These are phyloP conservation scores for Ricordea florida DNA, from an alignment of 92 coral and sea anemone genomes.

Conservation along the genomic window DNA sequence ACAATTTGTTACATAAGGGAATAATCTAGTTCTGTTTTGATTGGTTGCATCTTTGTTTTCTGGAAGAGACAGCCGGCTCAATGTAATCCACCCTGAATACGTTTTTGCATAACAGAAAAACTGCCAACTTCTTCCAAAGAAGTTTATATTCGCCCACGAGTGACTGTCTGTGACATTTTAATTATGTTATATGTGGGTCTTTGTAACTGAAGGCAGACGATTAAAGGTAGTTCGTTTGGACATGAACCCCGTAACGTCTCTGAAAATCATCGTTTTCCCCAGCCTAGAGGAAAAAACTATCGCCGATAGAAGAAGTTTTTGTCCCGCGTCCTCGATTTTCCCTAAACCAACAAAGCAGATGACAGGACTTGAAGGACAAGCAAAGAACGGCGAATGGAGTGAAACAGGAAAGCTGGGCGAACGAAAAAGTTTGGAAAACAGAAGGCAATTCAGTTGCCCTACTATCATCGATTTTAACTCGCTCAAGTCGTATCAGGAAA, in stretches of 20 bases:
- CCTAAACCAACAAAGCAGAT: not conserved
- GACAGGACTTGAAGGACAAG: slow-evolving; percentile 14
- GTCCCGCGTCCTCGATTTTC: slow-evolving; percentile 6
- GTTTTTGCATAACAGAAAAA: slow-evolving; percentile 29
- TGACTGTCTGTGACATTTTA: too few species aligned
- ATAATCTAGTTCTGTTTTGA: slow-evolving; percentile 27
- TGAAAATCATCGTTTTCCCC: slow-evolving; percentile 73
- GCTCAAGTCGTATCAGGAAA: slow-evolving; percentile 58
- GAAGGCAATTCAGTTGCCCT: slow-evolving; percentile 78
- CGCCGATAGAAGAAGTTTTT: slow-evolving; percentile 22
- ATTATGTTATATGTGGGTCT: too few species aligned
- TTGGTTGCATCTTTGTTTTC: slow-evolving; percentile 17
- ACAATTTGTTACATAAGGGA: slow-evolving; percentile 12
- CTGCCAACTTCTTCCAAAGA: not conserved
- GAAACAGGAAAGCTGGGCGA: slow-evolving; percentile 27
- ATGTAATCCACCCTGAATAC: slow-evolving; percentile 3
- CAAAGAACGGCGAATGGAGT: slow-evolving; percentile 29
- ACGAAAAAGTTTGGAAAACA: slow-evolving; percentile 33
- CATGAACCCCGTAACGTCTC: slow-evolving; percentile 48
- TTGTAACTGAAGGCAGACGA: not conserved
- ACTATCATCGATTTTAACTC: slow-evolving; percentile 78
- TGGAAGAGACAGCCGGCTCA: slow-evolving; percentile 8
- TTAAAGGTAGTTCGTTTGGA: not conserved
- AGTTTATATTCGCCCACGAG: not conserved
- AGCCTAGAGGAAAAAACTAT: slow-evolving; percentile 53